Base-by-base conservation (phyloP, 2,797 vertebrate species). In the Sebastes flavidus region DNA sequence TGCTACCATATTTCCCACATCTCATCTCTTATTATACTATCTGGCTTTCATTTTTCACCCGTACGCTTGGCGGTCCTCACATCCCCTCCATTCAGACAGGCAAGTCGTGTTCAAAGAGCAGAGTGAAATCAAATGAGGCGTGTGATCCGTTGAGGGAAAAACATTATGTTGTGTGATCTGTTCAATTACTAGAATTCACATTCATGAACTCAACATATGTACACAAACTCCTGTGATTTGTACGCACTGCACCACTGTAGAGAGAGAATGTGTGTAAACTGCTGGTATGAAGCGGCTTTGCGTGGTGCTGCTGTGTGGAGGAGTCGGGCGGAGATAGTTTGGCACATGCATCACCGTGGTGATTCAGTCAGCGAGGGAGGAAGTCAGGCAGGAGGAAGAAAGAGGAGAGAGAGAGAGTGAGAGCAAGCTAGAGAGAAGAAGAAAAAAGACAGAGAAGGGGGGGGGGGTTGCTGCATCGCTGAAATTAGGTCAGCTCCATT, bases 401-500 rank as follows among this genome's bases (percentile, higher is more conserved):
- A 83, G 68, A 61, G 46, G 36, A 74, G 77, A 83, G 84, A 77
- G 80, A 68, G 63, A 18, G 66, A 80, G 66, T 73, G 82, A 60
- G 78, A 74, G 74, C 42, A 78, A 69, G 38, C 72, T 25, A 63
- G 87, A 84, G 89, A 92, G 60, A 88, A 85, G 80, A 87, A 76
- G 75, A 87, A 75, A 82, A 86, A 68, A 72, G 38, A 77, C 81
- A 69, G 36, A 27, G 38, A 30, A 49, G 14, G 4, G 54, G 63
- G 76, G 71, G 75, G 70, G 70, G 12, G 36, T 0, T 73, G 84
- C 86, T 88, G 89, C 82, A 81, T 81, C 14, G 62, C 68, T 75
- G 91, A 94, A 96, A 95, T 94, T 91, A 94, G 94, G 93, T 95
- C 94, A 95, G 92, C 92, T 93, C 88, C 90, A 86, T 94, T 94